Evolutionary conservation across 2,888 invertebrate species (phyloP).

Genomic region (Lathronympha strigana): DNA sequence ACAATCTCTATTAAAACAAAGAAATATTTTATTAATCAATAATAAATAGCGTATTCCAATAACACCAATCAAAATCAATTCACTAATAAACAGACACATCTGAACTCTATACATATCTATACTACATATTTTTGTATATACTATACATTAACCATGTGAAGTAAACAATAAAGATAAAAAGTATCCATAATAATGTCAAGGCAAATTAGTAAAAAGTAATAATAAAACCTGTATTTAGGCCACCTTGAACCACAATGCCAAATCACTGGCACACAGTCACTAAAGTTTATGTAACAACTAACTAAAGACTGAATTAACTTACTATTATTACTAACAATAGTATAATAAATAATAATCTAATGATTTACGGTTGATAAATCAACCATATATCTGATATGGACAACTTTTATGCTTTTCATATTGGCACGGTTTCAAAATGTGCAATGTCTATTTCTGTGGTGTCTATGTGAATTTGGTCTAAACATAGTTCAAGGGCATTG

Average conservation of each 20-base stretch:
- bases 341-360: slow-evolving; percentile 18
- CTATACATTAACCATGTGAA: slow-evolving; percentile 6
- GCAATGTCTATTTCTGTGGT: slow-evolving; percentile 45
- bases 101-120: neutral
- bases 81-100: neutral
- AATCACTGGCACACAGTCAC: slow-evolving; percentile 52
- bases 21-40: too few species aligned
- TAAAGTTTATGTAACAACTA: slow-evolving; percentile 38
- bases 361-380: slow-evolving; percentile 16
- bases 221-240: slow-evolving; percentile 52
- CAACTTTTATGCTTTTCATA: slow-evolving; percentile 32
- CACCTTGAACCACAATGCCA: slow-evolving; percentile 54
- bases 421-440: slow-evolving; percentile 57
- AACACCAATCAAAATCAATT: too few species aligned
- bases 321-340: slow-evolving; percentile 30
- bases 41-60: too few species aligned
- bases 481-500: slow-evolving; percentile 54
- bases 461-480: slow-evolving; percentile 48
- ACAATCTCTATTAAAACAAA: too few species aligned
- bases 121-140: neutral
- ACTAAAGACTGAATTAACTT: slow-evolving; percentile 1
- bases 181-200: slow-evolving; percentile 39
- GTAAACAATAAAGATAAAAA: slow-evolving; percentile 19
- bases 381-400: too few species aligned
- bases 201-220: slow-evolving; percentile 42